Conservation (phyloP, 2,888 invertebrate genomes). For the Apamea anceps region DNA sequence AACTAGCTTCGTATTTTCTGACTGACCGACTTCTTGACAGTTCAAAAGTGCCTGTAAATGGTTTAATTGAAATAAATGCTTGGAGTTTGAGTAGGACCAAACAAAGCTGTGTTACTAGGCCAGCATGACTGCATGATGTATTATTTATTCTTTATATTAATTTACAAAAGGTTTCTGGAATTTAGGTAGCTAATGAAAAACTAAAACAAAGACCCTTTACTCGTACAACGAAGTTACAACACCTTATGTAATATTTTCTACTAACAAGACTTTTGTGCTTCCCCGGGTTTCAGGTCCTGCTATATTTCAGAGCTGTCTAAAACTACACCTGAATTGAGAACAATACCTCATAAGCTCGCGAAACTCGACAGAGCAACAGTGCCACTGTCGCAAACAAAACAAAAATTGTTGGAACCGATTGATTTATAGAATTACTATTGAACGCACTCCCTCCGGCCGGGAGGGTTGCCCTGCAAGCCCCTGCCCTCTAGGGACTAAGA, state of each 20-base stretch:
- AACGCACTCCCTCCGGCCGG: constrained; percentile 61
- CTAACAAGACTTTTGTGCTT: background rate
- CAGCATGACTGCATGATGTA: background rate
- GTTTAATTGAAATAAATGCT: background rate
- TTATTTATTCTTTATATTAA: background rate
- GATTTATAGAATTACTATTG: constrained; percentile 84
- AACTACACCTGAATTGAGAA: constrained; percentile 52
- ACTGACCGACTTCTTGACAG: background rate
- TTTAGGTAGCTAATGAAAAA: background rate
- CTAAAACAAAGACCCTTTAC: constrained; percentile 17
- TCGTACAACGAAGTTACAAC: background rate
- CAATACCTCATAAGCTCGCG: constrained; percentile 55
- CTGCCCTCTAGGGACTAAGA: constrained; percentile 70
- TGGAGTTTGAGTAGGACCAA: background rate
- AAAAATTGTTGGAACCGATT: constrained; percentile 72
- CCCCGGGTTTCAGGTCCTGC: background rate
- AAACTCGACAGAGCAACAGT: constrained; percentile 50
- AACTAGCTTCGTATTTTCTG: background rate
- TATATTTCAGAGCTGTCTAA: constrained; percentile 49
- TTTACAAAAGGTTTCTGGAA: background rate
- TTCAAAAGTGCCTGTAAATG: background rate
- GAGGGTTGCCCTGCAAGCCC: constrained; percentile 62
- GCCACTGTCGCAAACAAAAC: constrained; percentile 64
- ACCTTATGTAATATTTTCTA: background rate
- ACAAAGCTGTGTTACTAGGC: background rate